A percentile compares a stretch with the other conserved stretches of the same genome.
These are phyloP conservation scores for Phasia obesa DNA, from an alignment of 2,888 invertebrate genomes.

Conservation along the genomic window DNA sequence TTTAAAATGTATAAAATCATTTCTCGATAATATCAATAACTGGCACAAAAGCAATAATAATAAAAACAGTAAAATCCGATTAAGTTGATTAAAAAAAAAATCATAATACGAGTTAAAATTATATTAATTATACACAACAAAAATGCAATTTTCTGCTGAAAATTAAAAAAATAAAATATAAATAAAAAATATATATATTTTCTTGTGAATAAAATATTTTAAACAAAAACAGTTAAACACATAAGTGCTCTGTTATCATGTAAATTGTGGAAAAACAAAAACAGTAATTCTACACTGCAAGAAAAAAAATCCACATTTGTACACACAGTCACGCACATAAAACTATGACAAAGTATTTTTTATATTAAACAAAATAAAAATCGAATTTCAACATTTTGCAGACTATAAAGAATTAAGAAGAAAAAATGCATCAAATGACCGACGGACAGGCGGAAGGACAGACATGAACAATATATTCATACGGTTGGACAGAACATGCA, in stretches of 20 bases:
- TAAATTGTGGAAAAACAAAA: slow-evolving; percentile 24
- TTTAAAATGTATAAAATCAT: slow-evolving; percentile 6
- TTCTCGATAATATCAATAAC: slow-evolving; percentile 7
- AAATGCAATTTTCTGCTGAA: background rate
- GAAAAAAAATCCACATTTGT: background rate
- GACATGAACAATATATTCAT: slow-evolving; percentile 20
- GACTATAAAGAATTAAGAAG: background rate
- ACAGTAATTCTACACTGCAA: slow-evolving; percentile 1
- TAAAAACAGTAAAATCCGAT: slow-evolving; percentile 19
- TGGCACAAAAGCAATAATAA: slow-evolving; percentile 30
- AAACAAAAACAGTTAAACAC: background rate
- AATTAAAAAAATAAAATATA: slow-evolving; percentile 12
- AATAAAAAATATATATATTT: slow-evolving; percentile 25
- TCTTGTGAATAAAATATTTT: slow-evolving; percentile 3
- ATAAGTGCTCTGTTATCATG: background rate
- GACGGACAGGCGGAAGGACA: background rate
- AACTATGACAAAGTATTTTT: background rate
- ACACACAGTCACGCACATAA: background rate
- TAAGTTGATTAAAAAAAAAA: slow-evolving; percentile 2
- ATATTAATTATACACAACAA: slow-evolving; percentile 7
- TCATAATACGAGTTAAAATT: background rate
- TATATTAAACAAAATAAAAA: slow-evolving; percentile 8
- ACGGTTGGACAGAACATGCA: slow-evolving; percentile 22
- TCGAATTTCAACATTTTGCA: slow-evolving; percentile 25
- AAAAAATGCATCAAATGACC: background rate